A percentile compares a stretch with the other conserved stretches of the same genome.
Conservation (phyloP, 2,113 vertebrate genomes). For the Eidolon helvum region DNA sequence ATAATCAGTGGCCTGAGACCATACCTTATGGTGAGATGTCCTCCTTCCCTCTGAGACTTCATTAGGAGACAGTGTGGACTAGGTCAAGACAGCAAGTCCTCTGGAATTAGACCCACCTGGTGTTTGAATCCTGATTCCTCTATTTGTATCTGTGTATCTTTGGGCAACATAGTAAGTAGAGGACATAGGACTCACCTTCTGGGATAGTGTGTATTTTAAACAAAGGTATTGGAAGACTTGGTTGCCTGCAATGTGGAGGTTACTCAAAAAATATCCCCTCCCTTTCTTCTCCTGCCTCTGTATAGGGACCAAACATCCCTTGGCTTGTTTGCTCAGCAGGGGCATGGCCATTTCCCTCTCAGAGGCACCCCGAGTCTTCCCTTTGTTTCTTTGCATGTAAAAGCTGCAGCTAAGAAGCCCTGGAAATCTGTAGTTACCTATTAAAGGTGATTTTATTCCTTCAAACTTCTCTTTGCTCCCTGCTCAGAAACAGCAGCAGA, state of each 20-base stretch:
- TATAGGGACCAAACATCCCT: not conserved
- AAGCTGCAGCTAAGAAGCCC: not conserved
- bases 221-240: not conserved
- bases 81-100: not conserved
- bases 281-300: not conserved
- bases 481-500: not conserved
- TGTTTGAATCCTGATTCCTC: not conserved
- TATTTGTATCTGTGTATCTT: not conserved
- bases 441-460: slow-evolving; percentile 28
- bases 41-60: not conserved
- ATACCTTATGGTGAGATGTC: rapidly evolving
- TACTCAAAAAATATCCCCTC: not conserved
- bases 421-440: not conserved
- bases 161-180: not conserved
- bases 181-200: not conserved
- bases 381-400: not conserved
- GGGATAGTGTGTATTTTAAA: not conserved
- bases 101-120: not conserved
- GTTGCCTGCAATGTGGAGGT: not conserved
- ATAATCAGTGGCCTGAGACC: not conserved
- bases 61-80: not conserved
- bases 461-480: not conserved
- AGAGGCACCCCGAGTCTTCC: not conserved
- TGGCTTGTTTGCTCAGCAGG: not conserved
- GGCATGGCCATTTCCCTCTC: not conserved